Evolutionary conservation across 2,888 invertebrate species (phyloP), one percentile per base, ranked within the genome.

Genomic region (Drosophila paramelanica): DNA sequence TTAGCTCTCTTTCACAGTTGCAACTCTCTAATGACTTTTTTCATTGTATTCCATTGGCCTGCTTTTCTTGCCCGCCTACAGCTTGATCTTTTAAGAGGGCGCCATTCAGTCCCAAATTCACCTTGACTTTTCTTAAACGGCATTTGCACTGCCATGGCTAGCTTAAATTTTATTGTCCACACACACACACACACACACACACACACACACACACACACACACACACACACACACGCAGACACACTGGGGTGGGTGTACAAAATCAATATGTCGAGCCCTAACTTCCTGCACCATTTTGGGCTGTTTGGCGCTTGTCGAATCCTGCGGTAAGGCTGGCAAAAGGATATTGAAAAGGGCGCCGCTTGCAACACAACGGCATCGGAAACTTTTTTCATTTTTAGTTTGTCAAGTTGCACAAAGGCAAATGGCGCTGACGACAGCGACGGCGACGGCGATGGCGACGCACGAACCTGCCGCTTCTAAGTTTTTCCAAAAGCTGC

Each of bases 371-470:
- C 79, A 77, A 72, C 45, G 69, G 68, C 77, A 71, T 58, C 68
- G 69, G 61, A 88, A 86, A 86, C 79, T 86, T 88, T 86, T 86
- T 86, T 86, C 87, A 86, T 88, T 88, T 81, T 88, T 81, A 88
- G 86, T 86, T 86, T 86, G 87, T 86, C 87, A 86, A 86, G 88
- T 88, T 88, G 83, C 84, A 86, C 87, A 80, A 77, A 80, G 68
- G 72, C 59, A 57, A 23, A 23, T 23, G 23, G 71, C 59, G 60
- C 61, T 56, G 77, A 58, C 77, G 65, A 70, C 55, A 69, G 59
- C 69, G 53, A 62, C 43, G 57, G 43, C 46, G 52, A 58, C 31
- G 57, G 50, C 41, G 20, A 31, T 14, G 45, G 27, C 13, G 45
- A 61, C 59, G 56, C 45, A 42, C 60, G 50, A 66, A 42, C 57